Base-by-base conservation (phyloP, 2,888 invertebrate genomes). In the Ennomos quercinarius region DNA sequence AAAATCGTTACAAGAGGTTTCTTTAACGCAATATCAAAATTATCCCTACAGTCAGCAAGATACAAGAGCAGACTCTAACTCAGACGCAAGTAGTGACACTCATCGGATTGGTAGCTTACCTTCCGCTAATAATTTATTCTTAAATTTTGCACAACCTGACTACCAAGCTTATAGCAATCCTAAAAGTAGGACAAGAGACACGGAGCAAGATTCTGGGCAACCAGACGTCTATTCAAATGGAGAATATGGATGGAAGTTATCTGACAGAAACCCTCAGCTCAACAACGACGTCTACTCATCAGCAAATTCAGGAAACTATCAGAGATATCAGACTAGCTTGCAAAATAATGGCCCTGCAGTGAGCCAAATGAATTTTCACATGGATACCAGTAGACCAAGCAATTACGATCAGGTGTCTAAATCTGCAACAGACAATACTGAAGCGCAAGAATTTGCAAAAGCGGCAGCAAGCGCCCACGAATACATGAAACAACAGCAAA, bases 181-280 rank as follows among this genome's bases (percentile, higher is more conserved):
- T 10, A 89, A 81, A 74, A 67, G 71, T 57, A 78, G 80, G 17
- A 72, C 77, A 0, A 83, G 83, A 70, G 88, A 89, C 57, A 58
- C 78, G 9, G 89, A 91, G 43, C 84, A 82, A 50, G 87, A 87
- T 65, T 78, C 76, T 8, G 77, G 76, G 38, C 88, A 86, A 58
- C 68, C 80, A 52, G 83, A 82, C 10, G 67, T 76, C 37, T 93
- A 92, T 64, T 89, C 93, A 0, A 86, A 89, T 53, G 92, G 92
- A 10, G 92, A 93, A 66, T 93, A 86, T 67, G 93, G 93, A 1
- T 93, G 93, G 93, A 92, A 90, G 72, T 57, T 93, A 17, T 74
- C 79, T 4, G 86, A 83, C n/a, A 91, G 87, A 68, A 93, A 87
- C 61, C 76, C 84, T 34, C 63, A 72, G n/a, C 64, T 67, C 42